A percentile compares a stretch with the other conserved stretches of the same genome.
These are phyloP conservation scores for Atta texana DNA, from an alignment of 1,140 invertebrate species.

Conservation along the genomic window DNA sequence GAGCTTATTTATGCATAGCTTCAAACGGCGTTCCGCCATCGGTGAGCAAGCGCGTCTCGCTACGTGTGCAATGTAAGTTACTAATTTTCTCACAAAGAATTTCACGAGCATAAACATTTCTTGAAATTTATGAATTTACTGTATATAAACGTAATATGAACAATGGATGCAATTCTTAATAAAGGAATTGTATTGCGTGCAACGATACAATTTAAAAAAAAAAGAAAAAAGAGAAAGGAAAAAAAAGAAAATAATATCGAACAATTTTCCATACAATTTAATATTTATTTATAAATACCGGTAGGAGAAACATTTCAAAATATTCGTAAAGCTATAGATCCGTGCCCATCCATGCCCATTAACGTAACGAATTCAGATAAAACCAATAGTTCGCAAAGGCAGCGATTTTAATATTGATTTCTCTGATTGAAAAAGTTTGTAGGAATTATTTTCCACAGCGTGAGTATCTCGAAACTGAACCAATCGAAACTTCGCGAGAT, in stretches of 20 bases:
- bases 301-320: conserved; percentile 34
- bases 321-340: conserved; percentile 46
- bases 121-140: neutral
- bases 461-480: conserved; percentile 51
- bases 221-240: neutral
- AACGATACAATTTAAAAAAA: neutral
- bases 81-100: conserved; percentile 16
- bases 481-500: conserved; percentile 55
- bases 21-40: conserved; percentile 95
- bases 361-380: conserved; percentile 60
- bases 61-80: conserved; percentile 96
- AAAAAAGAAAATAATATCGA: neutral
- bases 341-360: conserved; percentile 27
- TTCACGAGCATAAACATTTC: conserved; percentile 15
- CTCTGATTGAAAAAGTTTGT: conserved; percentile 65
- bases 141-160: neutral
- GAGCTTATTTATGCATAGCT: conserved; percentile 95
- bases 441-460: conserved; percentile 56
- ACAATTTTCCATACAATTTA: conserved; percentile 18
- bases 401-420: conserved; percentile 64
- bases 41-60: conserved; percentile 93
- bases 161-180: neutral
- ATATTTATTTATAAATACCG: conserved; percentile 48
- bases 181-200: neutral
- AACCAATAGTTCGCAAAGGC: conserved; percentile 55